A percentile compares a stretch with the other conserved stretches of the same genome.
Conservation (phyloP, 2,888 invertebrate genomes). For the Muschampia plurimacula region DNA sequence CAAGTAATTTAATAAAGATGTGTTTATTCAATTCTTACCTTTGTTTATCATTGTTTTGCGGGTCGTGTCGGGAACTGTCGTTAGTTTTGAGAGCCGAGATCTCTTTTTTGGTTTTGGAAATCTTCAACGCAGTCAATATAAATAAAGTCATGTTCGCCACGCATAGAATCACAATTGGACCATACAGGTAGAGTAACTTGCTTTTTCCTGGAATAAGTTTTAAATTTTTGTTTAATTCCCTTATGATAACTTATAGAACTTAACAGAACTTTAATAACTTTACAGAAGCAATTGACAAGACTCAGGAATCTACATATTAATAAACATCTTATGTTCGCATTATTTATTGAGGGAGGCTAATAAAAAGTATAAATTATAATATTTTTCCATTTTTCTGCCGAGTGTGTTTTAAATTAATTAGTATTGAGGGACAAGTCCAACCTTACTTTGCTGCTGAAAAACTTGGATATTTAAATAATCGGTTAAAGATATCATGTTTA, state of each 20-base stretch:
- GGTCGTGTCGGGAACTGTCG: conserved; percentile 70
- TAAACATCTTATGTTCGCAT: too few species aligned
- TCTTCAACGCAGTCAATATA: conserved; percentile 69
- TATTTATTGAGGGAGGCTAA: too few species aligned
- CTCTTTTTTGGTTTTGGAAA: conserved; percentile 69
- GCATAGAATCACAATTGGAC: conserved; percentile 70
- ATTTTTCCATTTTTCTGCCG: too few species aligned
- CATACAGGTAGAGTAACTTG: conserved; percentile 71
- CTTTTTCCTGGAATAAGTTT: conserved; percentile 61
- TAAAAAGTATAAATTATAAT: too few species aligned
- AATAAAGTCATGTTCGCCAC: conserved; percentile 72
- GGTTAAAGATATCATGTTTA: too few species aligned
- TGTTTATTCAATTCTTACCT: conserved; percentile 54
- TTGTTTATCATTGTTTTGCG: conserved; percentile 69
- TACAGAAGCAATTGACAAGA: too few species aligned
- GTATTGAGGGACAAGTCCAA: too few species aligned
- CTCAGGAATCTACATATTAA: too few species aligned
- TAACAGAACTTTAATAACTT: too few species aligned
- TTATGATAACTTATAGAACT: neutral
- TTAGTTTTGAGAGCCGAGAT: conserved; percentile 68
- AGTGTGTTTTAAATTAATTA: too few species aligned
- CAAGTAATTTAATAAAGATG: neutral
- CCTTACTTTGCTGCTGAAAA: too few species aligned
- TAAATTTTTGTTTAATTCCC: neutral
- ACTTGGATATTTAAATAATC: too few species aligned